Percentiles rank a stretch among this genome's conserved stretches.
Conservation (phyloP, 2,888 invertebrate species). For the Drosophila anomalata region DNA sequence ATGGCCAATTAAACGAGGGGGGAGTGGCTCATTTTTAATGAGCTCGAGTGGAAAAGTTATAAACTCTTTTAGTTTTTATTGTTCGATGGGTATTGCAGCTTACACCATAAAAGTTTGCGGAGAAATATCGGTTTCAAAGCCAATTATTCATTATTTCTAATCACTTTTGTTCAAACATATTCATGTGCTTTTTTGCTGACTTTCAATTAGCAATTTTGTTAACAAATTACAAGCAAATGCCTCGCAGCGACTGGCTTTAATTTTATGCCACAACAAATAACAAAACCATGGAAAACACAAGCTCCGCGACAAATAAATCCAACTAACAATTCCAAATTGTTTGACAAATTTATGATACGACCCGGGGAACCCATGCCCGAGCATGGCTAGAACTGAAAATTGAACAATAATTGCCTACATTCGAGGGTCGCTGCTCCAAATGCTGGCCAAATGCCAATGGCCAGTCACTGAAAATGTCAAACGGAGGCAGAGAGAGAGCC, state of each 20-base stretch:
- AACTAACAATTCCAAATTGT: neutral
- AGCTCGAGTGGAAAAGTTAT: slow-evolving; percentile 6
- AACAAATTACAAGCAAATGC: slow-evolving; percentile 1
- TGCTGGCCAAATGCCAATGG: slow-evolving; percentile 14
- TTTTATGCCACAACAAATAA: slow-evolving; percentile 3
- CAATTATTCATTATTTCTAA: neutral
- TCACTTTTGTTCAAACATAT: neutral
- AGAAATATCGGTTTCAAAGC: no score
- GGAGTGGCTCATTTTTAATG: neutral
- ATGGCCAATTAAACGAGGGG: slow-evolving; percentile 26
- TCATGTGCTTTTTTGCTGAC: neutral
- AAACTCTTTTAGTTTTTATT: neutral
- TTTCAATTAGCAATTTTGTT: slow-evolving; percentile 7
- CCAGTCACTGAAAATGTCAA: slow-evolving; percentile 27
- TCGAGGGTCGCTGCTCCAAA: slow-evolving; percentile 1
- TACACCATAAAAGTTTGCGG: no score
- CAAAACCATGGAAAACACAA: neutral
- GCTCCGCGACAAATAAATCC: neutral
- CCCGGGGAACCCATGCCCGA: slow-evolving; percentile 16
- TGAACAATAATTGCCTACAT: slow-evolving; percentile 40
- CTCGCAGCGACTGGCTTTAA: neutral
- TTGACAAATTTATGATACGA: slow-evolving; percentile 34
- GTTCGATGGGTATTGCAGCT: neutral
- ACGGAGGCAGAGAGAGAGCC: slow-evolving; percentile 10
- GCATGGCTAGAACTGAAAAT: slow-evolving; percentile 36